Evolutionary conservation across 2,113 vertebrate genomes (phyloP), one percentile per base, ranked within the genome.

Genomic region (Indri indri): DNA sequence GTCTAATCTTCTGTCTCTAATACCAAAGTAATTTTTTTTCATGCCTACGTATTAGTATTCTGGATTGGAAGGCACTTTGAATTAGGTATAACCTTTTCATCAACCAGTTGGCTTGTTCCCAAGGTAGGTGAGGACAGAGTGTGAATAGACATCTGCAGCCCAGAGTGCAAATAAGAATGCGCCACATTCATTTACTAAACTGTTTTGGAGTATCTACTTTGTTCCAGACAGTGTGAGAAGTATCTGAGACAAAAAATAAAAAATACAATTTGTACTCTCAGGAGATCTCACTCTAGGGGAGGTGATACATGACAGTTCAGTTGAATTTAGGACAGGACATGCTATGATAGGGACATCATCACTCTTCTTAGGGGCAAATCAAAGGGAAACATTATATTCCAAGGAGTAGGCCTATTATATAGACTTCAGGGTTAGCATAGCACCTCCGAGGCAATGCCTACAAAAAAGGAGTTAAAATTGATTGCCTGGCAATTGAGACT

Each of bases 261-360:
- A 76, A 27, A 92, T 90, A 90, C 27, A 66, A 20, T 12, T 23
- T 86, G 83, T 96, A 17, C 66, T 86, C 71, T 85, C 30, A 13
- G 65, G 65, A 74, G 84, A 77, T 30, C 23, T 95, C 23, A 54
- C 37, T 71, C 13, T 59, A 5, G 27, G n/a, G 20, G 17, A 95
- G 50, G 50, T 94, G 70, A 93, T 34, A 77, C 14, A 74, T 5
- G 25, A 61, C 22, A 88, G 57, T 74, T 94, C 12, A 4, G 3
- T 27, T 34, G 86, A 86, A 45, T 71, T 82, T 68, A 94, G 93
- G 57, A 65, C 82, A 91, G 54, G 86, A 54, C 59, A 61, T 91
- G 23, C 71, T 94, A 2, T 70, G 22, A 88, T 16, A 77, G 57
- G 45, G 88, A 2, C 17, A 50, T 68, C 17, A 50, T 68, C 18